Percentiles rank a stretch among this genome's conserved stretches.
Conservation (phyloP, 2,113 vertebrate genomes). For the Strigops habroptila region DNA sequence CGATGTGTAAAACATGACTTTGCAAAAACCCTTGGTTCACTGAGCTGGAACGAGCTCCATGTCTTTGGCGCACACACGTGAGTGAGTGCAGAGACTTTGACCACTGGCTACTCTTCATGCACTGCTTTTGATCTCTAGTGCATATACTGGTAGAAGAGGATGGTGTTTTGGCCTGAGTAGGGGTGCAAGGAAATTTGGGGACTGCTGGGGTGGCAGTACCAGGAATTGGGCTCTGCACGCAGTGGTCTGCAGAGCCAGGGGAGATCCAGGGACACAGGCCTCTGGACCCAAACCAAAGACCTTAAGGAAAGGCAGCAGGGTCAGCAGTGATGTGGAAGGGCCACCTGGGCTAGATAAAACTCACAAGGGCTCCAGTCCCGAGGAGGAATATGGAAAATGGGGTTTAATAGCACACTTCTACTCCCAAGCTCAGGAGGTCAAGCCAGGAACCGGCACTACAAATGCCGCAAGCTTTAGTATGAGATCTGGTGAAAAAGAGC, state of each 20-base stretch:
- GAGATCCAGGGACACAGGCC: neutral
- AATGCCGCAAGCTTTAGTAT: neutral
- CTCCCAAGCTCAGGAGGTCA: neutral
- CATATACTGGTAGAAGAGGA: neutral
- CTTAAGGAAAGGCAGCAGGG: neutral
- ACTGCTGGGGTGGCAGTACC: neutral
- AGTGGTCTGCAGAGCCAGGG: neutral
- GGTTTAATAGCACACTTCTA: neutral
- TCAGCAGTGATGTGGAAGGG: neutral
- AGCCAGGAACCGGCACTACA: neutral
- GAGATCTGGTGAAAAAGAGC: neutral
- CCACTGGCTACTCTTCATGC: neutral
- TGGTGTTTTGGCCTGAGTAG: neutral
- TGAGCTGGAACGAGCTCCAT: neutral
- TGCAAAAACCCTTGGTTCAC: constrained; percentile 15
- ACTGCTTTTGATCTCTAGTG: neutral
- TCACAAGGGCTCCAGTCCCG: neutral
- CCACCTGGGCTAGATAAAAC: neutral
- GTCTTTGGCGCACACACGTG: neutral
- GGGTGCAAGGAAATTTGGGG: neutral
- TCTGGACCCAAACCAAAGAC: neutral
- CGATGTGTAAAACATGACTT: constrained; percentile 40
- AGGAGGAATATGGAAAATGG: neutral
- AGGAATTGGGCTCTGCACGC: fast-evolving
- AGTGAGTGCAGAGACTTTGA: constrained; percentile 23